Evolutionary conservation across 2,113 vertebrate genomes (phyloP).

Genomic region (Chionomys nivalis): DNA sequence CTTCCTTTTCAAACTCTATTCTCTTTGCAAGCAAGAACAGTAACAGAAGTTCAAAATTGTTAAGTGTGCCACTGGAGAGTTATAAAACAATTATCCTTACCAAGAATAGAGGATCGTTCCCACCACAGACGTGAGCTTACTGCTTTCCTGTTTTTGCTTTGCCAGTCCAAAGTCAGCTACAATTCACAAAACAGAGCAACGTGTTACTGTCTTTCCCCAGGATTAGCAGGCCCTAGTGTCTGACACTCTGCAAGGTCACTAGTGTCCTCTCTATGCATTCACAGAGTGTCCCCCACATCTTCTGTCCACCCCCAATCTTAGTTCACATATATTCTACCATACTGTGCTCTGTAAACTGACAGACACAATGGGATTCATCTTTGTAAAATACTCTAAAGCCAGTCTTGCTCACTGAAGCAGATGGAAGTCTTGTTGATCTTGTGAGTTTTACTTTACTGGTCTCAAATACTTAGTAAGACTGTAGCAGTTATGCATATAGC

Average conservation of each 20-base stretch:
- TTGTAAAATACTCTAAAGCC: neutral
- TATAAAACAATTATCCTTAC: constrained; percentile 84
- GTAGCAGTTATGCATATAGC: neutral
- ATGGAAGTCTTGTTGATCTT: neutral
- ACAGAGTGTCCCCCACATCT: neutral
- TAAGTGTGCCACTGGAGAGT: neutral
- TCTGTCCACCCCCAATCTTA: neutral
- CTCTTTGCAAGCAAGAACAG: constrained; percentile 29
- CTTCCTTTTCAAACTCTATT: neutral
- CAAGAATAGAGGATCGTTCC: constrained; percentile 95
- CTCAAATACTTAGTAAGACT: constrained; percentile 24
- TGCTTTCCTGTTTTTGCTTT: constrained; percentile 94
- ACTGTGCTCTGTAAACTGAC: neutral
- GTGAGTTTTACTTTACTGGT: neutral
- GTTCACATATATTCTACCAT: neutral
- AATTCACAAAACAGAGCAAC: constrained; percentile 70
- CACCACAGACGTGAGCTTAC: constrained; percentile 92
- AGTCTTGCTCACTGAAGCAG: neutral
- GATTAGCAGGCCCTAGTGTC: neutral
- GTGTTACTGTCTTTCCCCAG: constrained; percentile 20
- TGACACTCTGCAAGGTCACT: neutral
- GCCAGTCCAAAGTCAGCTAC: constrained; percentile 94
- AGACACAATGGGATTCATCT: neutral
- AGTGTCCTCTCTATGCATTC: neutral
- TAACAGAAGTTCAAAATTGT: neutral